Evolutionary conservation across 2,113 vertebrate genomes (phyloP), one percentile per base, ranked within the genome.

Genomic region (Myrmecophaga tridactyla): DNA sequence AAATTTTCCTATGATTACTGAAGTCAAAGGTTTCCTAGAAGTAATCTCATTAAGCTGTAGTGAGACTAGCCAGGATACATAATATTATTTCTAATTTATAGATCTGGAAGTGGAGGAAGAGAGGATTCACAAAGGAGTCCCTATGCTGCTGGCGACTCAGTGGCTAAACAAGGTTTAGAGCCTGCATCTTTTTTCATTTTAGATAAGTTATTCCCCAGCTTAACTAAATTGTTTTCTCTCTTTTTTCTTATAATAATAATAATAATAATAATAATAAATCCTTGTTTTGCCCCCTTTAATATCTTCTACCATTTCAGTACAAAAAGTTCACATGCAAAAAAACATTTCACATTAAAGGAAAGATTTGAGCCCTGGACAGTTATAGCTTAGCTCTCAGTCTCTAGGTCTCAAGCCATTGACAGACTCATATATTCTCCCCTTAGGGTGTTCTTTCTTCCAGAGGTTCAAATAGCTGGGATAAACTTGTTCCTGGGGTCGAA

Each of bases 31-130:
- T 83, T 97, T 95, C 81, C 58, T 95, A 92, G 95, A 94, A 97
- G 86, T 96, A 95, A 96, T 92, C 75, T 96, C 56, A 93, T 97
- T 96, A 92, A 84, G 12, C 69, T 96, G 82, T 41, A 48, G 77
- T 96, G 96, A 97, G 91, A 92, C 88, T 83, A 91, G 17, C 95
- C 92, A 96, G 96, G 91, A 86, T 82, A 89, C 88, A 97, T 69
- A 97, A 60, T 95, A 65, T 96, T 96, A 97, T 94, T 97, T 96
- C 88, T 96, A 92, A 95, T 96, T 94, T 95, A 80, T 75, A 94
- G 82, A 88, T 94, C 62, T 95, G 92, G 53, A 58, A 78, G 51
- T 36, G 9, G 69, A 56, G 53, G 63, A 92, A 89, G 81, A 69
- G 62, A 53, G 27, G 27, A 51, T 69, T 67, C 81, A 97, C 73